Evolutionary conservation across 2,888 invertebrate species (phyloP).

Genomic region (Melanotus villosus): DNA sequence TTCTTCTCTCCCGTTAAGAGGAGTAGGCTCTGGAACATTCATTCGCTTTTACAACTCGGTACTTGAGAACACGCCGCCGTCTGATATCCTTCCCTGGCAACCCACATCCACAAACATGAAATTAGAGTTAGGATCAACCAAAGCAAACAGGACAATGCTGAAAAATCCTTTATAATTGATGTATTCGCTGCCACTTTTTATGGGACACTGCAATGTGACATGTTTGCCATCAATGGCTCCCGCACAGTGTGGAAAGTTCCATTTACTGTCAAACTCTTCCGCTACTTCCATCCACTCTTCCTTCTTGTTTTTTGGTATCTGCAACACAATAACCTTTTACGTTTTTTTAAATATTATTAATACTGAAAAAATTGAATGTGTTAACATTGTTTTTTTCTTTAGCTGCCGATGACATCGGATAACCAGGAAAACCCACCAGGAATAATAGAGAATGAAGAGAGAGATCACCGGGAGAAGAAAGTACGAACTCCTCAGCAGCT

Average conservation of each 20-base stretch:
- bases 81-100: conserved; percentile 48
- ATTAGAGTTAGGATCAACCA: conserved; percentile 53
- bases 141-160: conserved; percentile 52
- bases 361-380: too few relatives aligned
- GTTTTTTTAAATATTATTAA: too few relatives aligned
- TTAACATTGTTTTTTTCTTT: too few relatives aligned
- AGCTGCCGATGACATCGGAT: too few relatives aligned
- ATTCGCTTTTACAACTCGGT: conserved; percentile 6
- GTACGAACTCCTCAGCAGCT: too few relatives aligned
- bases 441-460: too few relatives aligned
- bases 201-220: conserved; percentile 45
- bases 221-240: conserved; percentile 52
- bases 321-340: conserved; percentile 29
- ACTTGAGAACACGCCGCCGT: not conserved
- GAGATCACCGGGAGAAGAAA: too few relatives aligned
- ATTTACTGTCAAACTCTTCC: conserved; percentile 41
- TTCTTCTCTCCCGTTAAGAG: not conserved
- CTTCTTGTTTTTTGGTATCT: conserved; percentile 48
- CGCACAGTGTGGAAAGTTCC: conserved; percentile 51
- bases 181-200: conserved; percentile 46
- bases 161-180: conserved; percentile 52
- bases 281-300: conserved; percentile 47
- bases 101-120: conserved; percentile 52
- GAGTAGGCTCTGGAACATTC: conserved; percentile 29
- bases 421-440: too few relatives aligned